These are phyloP conservation scores for Augochlorella aurata DNA, from an alignment of 2,888 invertebrate species.

Conservation along the genomic window DNA sequence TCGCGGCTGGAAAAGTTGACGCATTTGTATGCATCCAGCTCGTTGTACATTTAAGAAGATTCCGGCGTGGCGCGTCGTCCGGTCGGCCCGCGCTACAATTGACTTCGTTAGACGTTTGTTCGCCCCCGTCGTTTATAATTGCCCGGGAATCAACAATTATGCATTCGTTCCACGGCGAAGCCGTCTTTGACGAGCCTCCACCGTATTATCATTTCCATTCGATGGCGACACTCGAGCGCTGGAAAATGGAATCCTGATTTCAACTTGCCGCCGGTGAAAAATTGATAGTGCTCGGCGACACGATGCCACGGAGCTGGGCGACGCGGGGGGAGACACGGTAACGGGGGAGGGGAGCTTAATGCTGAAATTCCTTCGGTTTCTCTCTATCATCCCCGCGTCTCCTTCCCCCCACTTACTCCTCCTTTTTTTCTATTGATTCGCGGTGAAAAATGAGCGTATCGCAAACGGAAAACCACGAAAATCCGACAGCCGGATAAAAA, in stretches of 20 bases:
- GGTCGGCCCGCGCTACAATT: constrained; percentile 30
- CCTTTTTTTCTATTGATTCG: constrained; percentile 1
- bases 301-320: not conserved
- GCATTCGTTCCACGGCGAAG: constrained; percentile 1
- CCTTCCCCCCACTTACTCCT: not conserved
- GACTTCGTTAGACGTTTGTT: constrained; percentile 52
- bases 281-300: constrained; percentile 23
- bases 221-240: constrained; percentile 6
- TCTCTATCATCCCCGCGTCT: not conserved
- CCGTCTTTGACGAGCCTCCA: constrained; percentile 26
- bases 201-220: constrained; percentile 40
- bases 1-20: not conserved
- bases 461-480: not conserved
- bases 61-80: constrained; percentile 1
- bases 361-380: constrained; percentile 17
- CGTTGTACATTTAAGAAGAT: constrained; percentile 22
- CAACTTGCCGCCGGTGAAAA: constrained; percentile 47
- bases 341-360: not conserved
- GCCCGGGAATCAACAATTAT: constrained; percentile 39
- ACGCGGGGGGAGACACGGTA: not conserved
- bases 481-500: not conserved
- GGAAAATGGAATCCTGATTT: constrained; percentile 64
- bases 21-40: constrained; percentile 33
- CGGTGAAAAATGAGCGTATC: constrained; percentile 15
- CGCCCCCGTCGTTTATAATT: constrained; percentile 54